Evolutionary conservation across 2,113 vertebrate species (phyloP).

Genomic region (Ptychochromis oligacanthus): DNA sequence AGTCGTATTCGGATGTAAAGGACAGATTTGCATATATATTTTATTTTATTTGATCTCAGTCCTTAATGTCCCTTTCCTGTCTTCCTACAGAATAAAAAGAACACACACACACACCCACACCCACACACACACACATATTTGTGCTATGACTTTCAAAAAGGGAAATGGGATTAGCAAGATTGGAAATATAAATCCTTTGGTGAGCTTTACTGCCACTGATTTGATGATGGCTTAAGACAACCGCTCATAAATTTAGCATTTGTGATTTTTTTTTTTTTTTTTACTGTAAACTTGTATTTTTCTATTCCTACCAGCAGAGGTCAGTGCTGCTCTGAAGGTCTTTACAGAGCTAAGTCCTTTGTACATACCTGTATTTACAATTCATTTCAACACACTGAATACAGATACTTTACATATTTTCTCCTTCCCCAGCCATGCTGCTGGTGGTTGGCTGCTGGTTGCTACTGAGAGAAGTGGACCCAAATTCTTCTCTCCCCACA

Average conservation of each 20-base stretch:
- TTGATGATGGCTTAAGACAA: neutral
- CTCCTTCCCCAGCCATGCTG: neutral
- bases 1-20: neutral
- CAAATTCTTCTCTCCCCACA: neutral
- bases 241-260: neutral
- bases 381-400: neutral
- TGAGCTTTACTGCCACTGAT: neutral
- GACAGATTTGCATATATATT: neutral
- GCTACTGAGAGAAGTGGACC: neutral
- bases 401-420: neutral
- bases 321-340: constrained; percentile 48
- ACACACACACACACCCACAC: no score
- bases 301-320: constrained; percentile 60
- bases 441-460: neutral
- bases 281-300: neutral
- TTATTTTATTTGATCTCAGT: neutral
- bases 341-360: neutral
- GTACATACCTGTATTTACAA: neutral
- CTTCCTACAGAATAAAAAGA: neutral
- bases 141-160: neutral
- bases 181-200: neutral
- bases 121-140: no score
- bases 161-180: neutral
- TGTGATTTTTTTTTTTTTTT: neutral
- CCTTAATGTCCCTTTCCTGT: neutral